phyloP scores from a whole-genome alignment of 2,888 invertebrate species.

The Athalia circularis region DNA sequence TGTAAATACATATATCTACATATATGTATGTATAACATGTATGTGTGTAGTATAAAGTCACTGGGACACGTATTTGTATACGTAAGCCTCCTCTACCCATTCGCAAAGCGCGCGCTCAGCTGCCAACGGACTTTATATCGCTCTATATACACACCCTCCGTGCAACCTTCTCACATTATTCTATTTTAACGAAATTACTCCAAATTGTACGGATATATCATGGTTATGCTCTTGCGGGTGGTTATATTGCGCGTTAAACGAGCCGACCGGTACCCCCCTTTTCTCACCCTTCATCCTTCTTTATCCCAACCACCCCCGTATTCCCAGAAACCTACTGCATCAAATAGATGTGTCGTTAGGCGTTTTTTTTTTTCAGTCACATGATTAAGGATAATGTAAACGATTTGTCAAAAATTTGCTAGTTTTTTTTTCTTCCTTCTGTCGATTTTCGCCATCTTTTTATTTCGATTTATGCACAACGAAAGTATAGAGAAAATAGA shows the following conservation, averaged over 20 bases:
- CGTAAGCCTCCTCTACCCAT: background rate
- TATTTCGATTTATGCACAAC: background rate
- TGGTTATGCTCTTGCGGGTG: slow-evolving; percentile 62
- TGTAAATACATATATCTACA: background rate
- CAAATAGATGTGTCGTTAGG: too few species aligned
- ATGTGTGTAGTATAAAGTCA: too few species aligned
- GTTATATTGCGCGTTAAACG: slow-evolving; percentile 61
- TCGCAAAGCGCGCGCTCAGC: background rate
- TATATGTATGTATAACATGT: slow-evolving; percentile 4
- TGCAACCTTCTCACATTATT: slow-evolving; percentile 56
- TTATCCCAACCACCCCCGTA: background rate
- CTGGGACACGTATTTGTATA: too few species aligned
- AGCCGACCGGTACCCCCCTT: slow-evolving; percentile 42
- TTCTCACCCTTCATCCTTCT: slow-evolving; percentile 7
- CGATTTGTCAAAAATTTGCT: too few species aligned
- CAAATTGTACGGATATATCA: slow-evolving; percentile 64
- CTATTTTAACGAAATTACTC: slow-evolving; percentile 64
- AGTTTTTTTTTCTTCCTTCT: too few species aligned
- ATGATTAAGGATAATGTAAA: too few species aligned
- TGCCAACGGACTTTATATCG: background rate
- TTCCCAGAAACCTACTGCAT: too few species aligned
- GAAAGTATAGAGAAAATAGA: background rate
- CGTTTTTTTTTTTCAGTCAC: too few species aligned
- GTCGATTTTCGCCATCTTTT: background rate
- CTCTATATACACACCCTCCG: background rate